Evolutionary conservation across 2,113 vertebrate genomes (phyloP).

Genomic region (Aleadryas rufinucha): DNA sequence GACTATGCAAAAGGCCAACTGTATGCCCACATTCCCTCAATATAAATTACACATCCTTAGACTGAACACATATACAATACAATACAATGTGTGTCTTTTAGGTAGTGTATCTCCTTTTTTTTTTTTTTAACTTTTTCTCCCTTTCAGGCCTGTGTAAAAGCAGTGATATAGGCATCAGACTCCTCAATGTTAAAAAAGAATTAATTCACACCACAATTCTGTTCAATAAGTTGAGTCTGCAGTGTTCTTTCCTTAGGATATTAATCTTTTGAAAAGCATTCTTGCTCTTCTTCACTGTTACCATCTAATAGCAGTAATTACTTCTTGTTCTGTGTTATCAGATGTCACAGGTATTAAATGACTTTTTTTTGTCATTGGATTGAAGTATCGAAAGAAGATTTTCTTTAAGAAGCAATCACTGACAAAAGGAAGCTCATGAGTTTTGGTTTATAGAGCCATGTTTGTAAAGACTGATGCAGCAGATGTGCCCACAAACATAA

Average conservation of each 20-base stretch:
- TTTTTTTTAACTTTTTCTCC: not conserved
- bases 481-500: slow-evolving; percentile 15
- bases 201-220: not conserved
- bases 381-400: slow-evolving; percentile 22
- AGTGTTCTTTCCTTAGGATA: slow-evolving; percentile 40
- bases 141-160: not conserved
- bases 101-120: not conserved
- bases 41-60: not conserved
- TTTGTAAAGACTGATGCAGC: not conserved
- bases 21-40: not conserved
- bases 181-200: not conserved
- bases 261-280: slow-evolving; percentile 58
- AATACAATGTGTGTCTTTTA: not conserved
- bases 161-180: not conserved
- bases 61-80: not conserved
- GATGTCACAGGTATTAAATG: slow-evolving; percentile 50
- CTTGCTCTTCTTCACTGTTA: slow-evolving; percentile 36
- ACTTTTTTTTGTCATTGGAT: slow-evolving; percentile 2
- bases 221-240: not conserved
- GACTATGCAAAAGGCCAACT: not conserved
- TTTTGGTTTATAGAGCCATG: not conserved
- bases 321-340: slow-evolving; percentile 58
- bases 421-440: not conserved
- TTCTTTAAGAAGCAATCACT: not conserved
- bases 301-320: slow-evolving; percentile 62